Percentiles rank a stretch among this genome's conserved stretches.
Evolutionary conservation across 2,113 vertebrate genomes (phyloP).

Genomic region (Oryzias woworae): DNA sequence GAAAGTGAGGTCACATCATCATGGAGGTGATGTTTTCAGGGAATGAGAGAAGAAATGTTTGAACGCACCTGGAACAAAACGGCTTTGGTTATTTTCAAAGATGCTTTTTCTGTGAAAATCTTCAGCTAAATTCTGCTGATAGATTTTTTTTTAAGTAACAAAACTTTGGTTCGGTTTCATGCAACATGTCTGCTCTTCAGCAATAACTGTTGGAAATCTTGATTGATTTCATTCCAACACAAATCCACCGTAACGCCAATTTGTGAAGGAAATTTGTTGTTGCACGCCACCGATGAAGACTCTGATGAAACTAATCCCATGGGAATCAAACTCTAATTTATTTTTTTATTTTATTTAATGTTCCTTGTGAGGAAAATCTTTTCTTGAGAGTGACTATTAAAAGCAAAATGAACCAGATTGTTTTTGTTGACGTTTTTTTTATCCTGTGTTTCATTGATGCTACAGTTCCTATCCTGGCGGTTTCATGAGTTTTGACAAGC

Average conservation of each 20-base stretch:
- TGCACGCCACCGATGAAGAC: conserved; percentile 12
- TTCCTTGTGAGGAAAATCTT: not conserved
- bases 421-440: not conserved
- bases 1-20: too few species aligned
- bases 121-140: not conserved
- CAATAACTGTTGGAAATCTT: not conserved
- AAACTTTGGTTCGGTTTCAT: not conserved
- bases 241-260: conserved; percentile 15
- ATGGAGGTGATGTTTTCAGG: too few species aligned
- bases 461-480: not conserved
- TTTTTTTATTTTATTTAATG: not conserved
- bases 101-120: too few species aligned
- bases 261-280: conserved; percentile 19
- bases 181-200: not conserved
- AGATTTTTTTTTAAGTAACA: not conserved
- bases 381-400: not conserved
- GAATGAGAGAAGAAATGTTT: too few species aligned
- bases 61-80: too few species aligned
- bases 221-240: conserved; percentile 3
- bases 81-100: too few species aligned
- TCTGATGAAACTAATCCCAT: conserved; percentile 10
- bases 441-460: not conserved
- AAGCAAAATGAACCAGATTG: not conserved
- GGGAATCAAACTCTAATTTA: conserved; percentile 22
- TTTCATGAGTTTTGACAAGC: not conserved